Evolutionary conservation across 2,888 invertebrate species (phyloP).

Genomic region (Argyra leucocephala): DNA sequence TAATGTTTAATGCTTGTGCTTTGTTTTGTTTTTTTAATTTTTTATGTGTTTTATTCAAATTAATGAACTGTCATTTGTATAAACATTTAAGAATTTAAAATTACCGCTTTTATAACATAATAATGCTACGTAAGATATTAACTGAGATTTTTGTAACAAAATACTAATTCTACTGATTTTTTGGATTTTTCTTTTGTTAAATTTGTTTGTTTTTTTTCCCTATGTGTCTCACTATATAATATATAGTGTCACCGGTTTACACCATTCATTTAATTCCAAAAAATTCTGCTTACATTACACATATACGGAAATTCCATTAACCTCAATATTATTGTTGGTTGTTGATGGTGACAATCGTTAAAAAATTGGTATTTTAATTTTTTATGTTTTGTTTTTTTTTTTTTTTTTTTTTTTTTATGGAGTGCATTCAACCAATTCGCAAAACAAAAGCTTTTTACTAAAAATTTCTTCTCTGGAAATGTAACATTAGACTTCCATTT

Average conservation of each 20-base stretch:
- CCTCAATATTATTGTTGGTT: too few species aligned
- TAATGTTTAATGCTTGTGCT: background rate
- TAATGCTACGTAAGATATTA: too few species aligned
- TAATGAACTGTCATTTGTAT: background rate
- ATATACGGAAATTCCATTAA: background rate
- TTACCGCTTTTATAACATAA: background rate
- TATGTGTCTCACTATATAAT: background rate
- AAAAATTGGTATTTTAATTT: too few species aligned
- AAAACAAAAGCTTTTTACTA: too few species aligned
- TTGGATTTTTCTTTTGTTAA: too few species aligned
- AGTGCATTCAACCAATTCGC: conserved; percentile 4
- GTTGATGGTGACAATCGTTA: too few species aligned
- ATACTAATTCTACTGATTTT: too few species aligned
- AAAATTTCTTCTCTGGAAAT: too few species aligned
- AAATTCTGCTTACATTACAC: background rate
- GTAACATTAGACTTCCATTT: too few species aligned
- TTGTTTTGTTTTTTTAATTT: background rate
- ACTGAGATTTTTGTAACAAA: too few species aligned
- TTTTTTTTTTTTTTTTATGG: background rate
- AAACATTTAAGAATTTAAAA: too few species aligned
- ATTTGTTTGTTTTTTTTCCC: too few species aligned
- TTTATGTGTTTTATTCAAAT: background rate
- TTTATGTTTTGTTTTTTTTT: background rate
- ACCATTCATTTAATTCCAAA: background rate
- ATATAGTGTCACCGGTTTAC: background rate